A percentile compares a stretch with the other conserved stretches of the same genome.
These are phyloP conservation scores for Strigamia maritima DNA, from an alignment of 2,888 invertebrate genomes.

Conservation along the genomic window DNA sequence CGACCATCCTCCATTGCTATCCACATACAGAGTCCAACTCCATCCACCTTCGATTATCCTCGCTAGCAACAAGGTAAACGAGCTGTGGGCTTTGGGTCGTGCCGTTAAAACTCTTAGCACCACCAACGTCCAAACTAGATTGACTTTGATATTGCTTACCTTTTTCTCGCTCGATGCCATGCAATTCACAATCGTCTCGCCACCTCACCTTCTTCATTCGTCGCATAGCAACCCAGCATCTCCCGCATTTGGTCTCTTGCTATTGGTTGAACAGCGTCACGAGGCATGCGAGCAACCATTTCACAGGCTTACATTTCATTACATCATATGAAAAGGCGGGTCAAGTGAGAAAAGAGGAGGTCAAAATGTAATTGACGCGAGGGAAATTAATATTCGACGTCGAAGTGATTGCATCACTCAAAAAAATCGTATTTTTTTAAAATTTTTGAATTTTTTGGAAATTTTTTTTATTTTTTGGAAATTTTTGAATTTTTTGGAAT, in stretches of 20 bases:
- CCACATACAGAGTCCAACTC: neutral
- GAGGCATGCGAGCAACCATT: neutral
- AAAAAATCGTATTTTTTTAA: too few species aligned
- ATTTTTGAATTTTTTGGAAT: too few species aligned
- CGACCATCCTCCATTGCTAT: neutral
- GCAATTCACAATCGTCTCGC: neutral
- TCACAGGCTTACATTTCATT: neutral
- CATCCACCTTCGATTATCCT: neutral
- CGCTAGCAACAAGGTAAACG: neutral
- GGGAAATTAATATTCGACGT: too few species aligned
- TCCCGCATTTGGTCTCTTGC: neutral
- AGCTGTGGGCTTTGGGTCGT: neutral
- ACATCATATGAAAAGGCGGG: neutral
- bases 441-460: too few species aligned
- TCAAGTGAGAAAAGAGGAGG: neutral
- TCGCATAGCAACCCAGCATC: neutral
- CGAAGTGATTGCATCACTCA: too few species aligned
- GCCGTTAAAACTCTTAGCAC: neutral
- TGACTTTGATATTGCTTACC: neutral
- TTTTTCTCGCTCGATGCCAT: neutral
- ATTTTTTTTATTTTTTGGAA: too few species aligned
- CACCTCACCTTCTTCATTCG: neutral
- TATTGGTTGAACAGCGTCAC: neutral
- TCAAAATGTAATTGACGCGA: too few species aligned
- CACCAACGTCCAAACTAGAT: neutral